Evolutionary conservation across 2,888 invertebrate genomes (phyloP).

Genomic region (Cartodere bifasciata): DNA sequence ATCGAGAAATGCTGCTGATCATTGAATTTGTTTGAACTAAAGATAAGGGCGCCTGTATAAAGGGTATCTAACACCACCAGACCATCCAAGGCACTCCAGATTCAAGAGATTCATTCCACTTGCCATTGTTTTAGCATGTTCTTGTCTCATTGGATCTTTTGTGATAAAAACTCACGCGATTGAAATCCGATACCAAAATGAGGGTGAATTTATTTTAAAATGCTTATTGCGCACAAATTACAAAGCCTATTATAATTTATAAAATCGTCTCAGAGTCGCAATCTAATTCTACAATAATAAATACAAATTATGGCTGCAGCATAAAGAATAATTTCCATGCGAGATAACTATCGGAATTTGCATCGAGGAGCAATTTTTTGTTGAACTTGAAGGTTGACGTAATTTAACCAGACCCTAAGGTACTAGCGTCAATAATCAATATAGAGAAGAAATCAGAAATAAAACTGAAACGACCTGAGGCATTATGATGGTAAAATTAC

Average conservation of each 20-base stretch:
- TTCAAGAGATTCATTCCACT: constrained; percentile 23
- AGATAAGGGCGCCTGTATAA: constrained; percentile 26
- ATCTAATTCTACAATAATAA: too few relatives aligned
- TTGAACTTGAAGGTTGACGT: constrained; percentile 10
- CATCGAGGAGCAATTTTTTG: too few relatives aligned
- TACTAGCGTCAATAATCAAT: constrained; percentile 12
- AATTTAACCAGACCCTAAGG: constrained; percentile 12
- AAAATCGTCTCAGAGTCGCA: too few relatives aligned
- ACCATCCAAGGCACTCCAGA: constrained; percentile 15
- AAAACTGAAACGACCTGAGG: constrained; percentile 7
- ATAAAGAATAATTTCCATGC: too few relatives aligned
- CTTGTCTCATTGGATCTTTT: constrained; percentile 28
- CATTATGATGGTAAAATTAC: constrained; percentile 12
- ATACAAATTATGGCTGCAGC: too few relatives aligned
- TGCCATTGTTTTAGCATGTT: constrained; percentile 30
- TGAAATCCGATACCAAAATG: constrained; percentile 26
- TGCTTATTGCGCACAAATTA: constrained; percentile 16
- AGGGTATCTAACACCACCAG: constrained; percentile 15
- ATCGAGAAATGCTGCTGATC: too few relatives aligned
- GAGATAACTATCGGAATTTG: too few relatives aligned
- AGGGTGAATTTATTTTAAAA: constrained; percentile 25
- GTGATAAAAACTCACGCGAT: constrained; percentile 23
- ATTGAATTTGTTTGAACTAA: too few relatives aligned
- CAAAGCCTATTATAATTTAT: too few relatives aligned
- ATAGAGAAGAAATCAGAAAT: constrained; percentile 10